These are phyloP conservation scores for Gastrophysa polygoni DNA, from an alignment of 2,888 invertebrate species.

Conservation along the genomic window DNA sequence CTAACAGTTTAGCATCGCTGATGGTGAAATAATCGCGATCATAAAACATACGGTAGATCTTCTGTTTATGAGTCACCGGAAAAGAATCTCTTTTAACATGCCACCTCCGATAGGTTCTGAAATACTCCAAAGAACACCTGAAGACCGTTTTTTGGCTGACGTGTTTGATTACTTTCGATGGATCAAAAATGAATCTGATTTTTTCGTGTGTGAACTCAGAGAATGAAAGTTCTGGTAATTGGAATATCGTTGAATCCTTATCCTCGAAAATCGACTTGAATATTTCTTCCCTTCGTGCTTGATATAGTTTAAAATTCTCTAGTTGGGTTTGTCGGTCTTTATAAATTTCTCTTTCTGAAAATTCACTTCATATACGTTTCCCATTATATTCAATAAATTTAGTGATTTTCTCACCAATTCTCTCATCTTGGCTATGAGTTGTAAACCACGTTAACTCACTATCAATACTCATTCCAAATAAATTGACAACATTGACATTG, in stretches of 20 bases:
- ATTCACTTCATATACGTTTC: not conserved
- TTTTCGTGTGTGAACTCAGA: slow-evolving; percentile 21
- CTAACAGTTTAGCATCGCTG: slow-evolving; percentile 10
- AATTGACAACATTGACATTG: not conserved
- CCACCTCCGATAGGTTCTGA: slow-evolving; percentile 22
- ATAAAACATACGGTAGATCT: slow-evolving; percentile 20
- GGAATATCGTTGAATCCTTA: slow-evolving; percentile 15
- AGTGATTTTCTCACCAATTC: slow-evolving; percentile 23
- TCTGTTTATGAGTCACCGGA: slow-evolving; percentile 23
- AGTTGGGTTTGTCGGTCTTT: slow-evolving; percentile 14
- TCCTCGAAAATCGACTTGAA: slow-evolving; percentile 13
- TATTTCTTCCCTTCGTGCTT: slow-evolving; percentile 7
- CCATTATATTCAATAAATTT: not conserved
- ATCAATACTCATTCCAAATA: not conserved
- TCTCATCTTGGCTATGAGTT: slow-evolving; percentile 25
- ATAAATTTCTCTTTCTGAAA: slow-evolving; percentile 8
- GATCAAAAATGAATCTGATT: slow-evolving; percentile 26
- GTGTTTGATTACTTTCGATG: slow-evolving; percentile 10
- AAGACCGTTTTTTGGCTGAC: slow-evolving; percentile 21
- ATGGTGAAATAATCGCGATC: slow-evolving; percentile 7
- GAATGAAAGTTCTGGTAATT: slow-evolving; percentile 17
- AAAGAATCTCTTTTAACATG: slow-evolving; percentile 28
- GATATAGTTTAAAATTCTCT: not conserved
- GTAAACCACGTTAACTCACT: slow-evolving; percentile 15
- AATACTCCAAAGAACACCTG: slow-evolving; percentile 23